Conservation (phyloP, 2,888 invertebrate species). For the Parnassius apollo region DNA sequence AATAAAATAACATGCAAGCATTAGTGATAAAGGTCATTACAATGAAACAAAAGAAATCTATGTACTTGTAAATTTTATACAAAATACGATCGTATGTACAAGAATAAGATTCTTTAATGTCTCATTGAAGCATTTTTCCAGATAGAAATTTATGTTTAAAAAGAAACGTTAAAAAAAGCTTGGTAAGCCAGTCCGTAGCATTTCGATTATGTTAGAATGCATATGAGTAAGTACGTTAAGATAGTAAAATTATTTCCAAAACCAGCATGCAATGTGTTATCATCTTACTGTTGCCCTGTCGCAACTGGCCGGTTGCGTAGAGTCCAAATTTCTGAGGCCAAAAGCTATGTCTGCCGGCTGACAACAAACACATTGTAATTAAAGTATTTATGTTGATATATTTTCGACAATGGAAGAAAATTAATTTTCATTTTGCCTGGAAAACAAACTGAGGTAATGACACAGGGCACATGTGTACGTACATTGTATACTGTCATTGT, state of each 20-base stretch:
- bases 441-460: too few species aligned
- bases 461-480: too few species aligned
- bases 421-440: too few species aligned
- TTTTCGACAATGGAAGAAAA: too few species aligned
- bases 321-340: constrained; percentile 72
- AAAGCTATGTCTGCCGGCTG: constrained; percentile 71
- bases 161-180: constrained; percentile 7
- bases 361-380: constrained; percentile 48
- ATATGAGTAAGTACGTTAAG: constrained; percentile 37
- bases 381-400: constrained; percentile 4
- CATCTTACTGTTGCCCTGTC: constrained; percentile 73
- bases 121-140: constrained; percentile 5
- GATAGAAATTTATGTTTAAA: background rate
- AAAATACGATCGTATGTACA: background rate
- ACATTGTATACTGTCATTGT: too few species aligned
- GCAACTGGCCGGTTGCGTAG: constrained; percentile 63
- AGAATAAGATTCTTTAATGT: constrained; percentile 3
- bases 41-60: constrained; percentile 10
- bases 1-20: constrained; percentile 62
- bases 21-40: constrained; percentile 13
- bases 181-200: constrained; percentile 4
- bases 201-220: constrained; percentile 29
- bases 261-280: constrained; percentile 54
- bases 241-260: constrained; percentile 32
- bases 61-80: background rate